phyloP scores from a whole-genome alignment of 2,888 invertebrate species.

The Ophion costatus region DNA sequence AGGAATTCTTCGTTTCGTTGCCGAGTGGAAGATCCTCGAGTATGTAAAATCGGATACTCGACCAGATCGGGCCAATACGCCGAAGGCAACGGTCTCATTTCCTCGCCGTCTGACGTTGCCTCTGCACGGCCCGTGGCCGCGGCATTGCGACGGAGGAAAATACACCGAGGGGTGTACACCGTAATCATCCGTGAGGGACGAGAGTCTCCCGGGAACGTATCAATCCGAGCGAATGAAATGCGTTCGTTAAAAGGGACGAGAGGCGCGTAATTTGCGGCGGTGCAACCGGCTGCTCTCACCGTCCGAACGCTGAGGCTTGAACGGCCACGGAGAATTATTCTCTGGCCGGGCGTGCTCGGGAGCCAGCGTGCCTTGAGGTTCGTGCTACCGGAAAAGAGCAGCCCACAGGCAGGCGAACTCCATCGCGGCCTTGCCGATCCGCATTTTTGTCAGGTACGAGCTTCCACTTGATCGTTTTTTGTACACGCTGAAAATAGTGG shows the following conservation, averaged over 20 bases:
- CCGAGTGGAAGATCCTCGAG: constrained; percentile 29
- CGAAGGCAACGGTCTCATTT: constrained; percentile 59
- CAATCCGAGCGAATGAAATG: constrained; percentile 71
- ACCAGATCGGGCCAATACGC: constrained; percentile 52
- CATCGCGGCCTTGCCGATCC: constrained; percentile 8
- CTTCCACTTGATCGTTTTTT: too few relatives aligned
- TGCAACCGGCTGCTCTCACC: constrained; percentile 5
- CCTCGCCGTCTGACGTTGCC: constrained; percentile 55
- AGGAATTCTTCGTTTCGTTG: too few relatives aligned
- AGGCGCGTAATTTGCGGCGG: constrained; percentile 66
- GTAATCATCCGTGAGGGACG: constrained; percentile 65
- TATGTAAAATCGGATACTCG: not conserved
- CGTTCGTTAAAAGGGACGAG: constrained; percentile 70
- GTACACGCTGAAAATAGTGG: too few relatives aligned
- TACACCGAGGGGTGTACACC: constrained; percentile 35
- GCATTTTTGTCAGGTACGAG: not conserved
- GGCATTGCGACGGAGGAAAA: constrained; percentile 6
- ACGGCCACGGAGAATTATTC: constrained; percentile 2
- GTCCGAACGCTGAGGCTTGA: constrained; percentile 7
- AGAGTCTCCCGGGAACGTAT: constrained; percentile 71
- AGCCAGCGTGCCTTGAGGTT: constrained; percentile 18
- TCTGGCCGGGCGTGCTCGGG: not conserved
- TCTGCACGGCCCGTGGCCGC: not conserved
- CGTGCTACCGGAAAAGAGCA: constrained; percentile 11
- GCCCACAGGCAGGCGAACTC: not conserved